Base-by-base conservation (phyloP, 1,140 invertebrate species). In the Drosophila oshimai region DNA sequence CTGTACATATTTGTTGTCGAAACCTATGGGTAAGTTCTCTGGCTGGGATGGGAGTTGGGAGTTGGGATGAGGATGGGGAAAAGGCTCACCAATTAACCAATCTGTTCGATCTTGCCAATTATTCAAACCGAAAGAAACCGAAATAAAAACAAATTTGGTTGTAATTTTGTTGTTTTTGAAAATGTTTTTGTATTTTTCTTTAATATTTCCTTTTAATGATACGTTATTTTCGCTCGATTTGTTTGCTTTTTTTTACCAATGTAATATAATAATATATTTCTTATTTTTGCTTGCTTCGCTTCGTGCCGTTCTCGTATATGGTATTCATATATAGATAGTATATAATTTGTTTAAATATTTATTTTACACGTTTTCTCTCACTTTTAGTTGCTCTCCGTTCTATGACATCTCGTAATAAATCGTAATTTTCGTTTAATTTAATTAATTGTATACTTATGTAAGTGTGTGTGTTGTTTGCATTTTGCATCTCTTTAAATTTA, bases 391-490 rank as follows among this genome's bases (percentile, higher is more conserved):
- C 61, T 69, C 13, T 20, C 4, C 15, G 22, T 17, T 47, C 58
- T 64, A 49, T 49, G 46, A 49, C 46, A 49, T 34, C 39, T 28
- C 22, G 13, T 22, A 68, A 75, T 84, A 79, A 80, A 86, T 86
- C 71, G 74, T 80, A 87, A 41, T 65, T 65, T 74, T 61, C 34
- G 50, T 78, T 88, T 88, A 88, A 88, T 88, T 88, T 67, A 79
- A 88, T 88, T 88, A 88, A 88, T 88, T 89, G 79, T 89, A 89
- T 89, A 89, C 86, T 80, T 80, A 78, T 72, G 79, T 88, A 88
- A 87, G 64, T 71, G 45, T 45, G 36, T 42, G 50, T 54, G 24
- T 53, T 22, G 22, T 57, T 58, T 71, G 67, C 54, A 69, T 58
- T 17, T 44, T 50, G 51, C 54, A 20, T n/a, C n/a, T n/a, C n/a